Base-by-base conservation (phyloP, 2,888 invertebrate genomes). In the Cephus runcator region DNA sequence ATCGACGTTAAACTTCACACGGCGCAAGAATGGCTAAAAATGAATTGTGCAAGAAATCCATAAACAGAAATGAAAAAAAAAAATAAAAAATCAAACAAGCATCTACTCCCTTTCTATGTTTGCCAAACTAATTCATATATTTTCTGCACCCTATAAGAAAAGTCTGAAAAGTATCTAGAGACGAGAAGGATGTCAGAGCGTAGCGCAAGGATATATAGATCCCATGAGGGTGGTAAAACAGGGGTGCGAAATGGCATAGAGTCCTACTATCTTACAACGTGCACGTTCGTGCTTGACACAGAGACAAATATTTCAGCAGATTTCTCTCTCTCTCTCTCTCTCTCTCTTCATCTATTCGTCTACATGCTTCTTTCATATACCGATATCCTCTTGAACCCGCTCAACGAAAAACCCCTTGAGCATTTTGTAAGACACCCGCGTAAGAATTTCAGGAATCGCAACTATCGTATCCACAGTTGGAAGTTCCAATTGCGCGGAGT, bases 141-240 rank as follows among this genome's bases (percentile, higher is more conserved):
- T 56, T 23, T 56, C 56, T 56, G 23, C 23, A 9, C 9, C 56
- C 56, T 56, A 56, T 23, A 23, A 56, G 1, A 23, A 56, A 23
- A 23, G 56, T 23, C 15, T 23, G 9, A 9, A 56, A 56, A 56
- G 23, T 56, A 56, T 23, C 56, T 3, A 2, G 23, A 56, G 15
- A 56, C 40, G 40, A 40, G 15, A 9, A 56, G 40, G 23, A 56
- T 9, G 56, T 56, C 56, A 56, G 56, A 56, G 56, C 56, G 23
- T 56, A 56, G 56, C 23, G 6, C 23, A 56, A 82, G 85, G 88
- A 89, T 85, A 84, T 85, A 89, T 88, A 82, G 83, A 85, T 83
- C 89, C 87, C 88, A 83, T 75, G 89, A 85, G 89, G 82, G 86
- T 84, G 87, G 86, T 85, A 86, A 82, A 83, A 80, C 84, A 82